Conservation (phyloP, 2,797 vertebrate species). For the Alexandromys oeconomus region DNA sequence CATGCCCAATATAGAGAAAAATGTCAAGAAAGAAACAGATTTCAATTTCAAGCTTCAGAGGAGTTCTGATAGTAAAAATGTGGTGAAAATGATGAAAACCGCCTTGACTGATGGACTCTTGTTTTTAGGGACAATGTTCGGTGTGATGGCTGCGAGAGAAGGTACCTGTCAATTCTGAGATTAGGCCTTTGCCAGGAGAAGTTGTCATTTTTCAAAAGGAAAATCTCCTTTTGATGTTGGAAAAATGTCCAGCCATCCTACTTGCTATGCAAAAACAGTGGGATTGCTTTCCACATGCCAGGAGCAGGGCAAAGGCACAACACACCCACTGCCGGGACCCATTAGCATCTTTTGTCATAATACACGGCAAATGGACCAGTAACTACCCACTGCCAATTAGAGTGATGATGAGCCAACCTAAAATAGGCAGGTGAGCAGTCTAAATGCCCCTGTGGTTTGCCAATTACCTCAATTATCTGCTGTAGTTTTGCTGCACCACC, state of each 20-base stretch:
- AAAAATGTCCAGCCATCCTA: constrained; percentile 76
- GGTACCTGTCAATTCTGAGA: constrained; percentile 56
- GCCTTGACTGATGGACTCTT: constrained; percentile 70
- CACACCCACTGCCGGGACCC: constrained; percentile 82
- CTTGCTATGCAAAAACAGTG: constrained; percentile 82
- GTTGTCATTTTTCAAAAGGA: constrained; percentile 71
- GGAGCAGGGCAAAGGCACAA: constrained; percentile 84
- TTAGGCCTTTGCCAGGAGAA: constrained; percentile 70
- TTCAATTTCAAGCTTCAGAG: constrained; percentile 84
- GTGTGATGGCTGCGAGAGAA: constrained; percentile 32
- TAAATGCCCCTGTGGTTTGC: constrained; percentile 88
- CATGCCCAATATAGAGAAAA: constrained; percentile 76
- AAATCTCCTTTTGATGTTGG: constrained; percentile 69
- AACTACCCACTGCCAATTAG: constrained; percentile 89
- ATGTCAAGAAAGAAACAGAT: constrained; percentile 80
- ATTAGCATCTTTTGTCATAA: constrained; percentile 89
- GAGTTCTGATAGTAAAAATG: constrained; percentile 80
- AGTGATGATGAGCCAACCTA: constrained; percentile 88
- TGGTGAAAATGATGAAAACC: constrained; percentile 75
- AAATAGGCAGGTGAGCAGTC: constrained; percentile 88
- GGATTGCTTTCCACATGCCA: constrained; percentile 80
- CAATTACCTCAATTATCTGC: constrained; percentile 90
- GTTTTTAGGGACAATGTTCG: constrained; percentile 73
- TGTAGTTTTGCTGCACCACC: constrained; percentile 85
- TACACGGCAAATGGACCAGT: constrained; percentile 87